phyloP scores from a whole-genome alignment of 2,113 vertebrate genomes.

The Leucosticte australis region DNA sequence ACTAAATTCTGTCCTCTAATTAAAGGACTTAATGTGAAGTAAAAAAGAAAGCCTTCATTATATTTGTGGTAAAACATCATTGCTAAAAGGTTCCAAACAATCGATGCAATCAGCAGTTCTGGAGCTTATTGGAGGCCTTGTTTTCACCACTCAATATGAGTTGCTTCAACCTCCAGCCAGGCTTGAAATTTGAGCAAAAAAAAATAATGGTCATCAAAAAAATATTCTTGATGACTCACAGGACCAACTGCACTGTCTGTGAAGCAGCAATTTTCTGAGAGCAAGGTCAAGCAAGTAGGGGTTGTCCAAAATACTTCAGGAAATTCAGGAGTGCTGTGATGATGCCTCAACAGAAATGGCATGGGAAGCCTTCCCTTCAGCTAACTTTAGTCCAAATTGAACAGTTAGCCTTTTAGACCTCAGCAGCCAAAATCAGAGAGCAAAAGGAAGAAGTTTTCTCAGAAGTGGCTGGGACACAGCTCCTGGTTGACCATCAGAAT shows the following conservation, averaged over 20 bases:
- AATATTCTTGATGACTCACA: neutral
- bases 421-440: neutral
- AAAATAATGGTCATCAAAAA: neutral
- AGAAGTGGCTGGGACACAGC: neutral
- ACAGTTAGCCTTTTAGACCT: neutral
- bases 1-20: neutral
- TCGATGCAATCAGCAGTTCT: neutral
- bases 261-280: neutral
- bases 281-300: neutral
- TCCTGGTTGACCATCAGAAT: neutral
- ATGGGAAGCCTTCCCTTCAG: neutral
- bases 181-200: neutral
- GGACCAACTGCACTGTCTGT: no score
- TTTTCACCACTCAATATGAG: neutral
- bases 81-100: slow-evolving; percentile 33
- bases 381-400: neutral
- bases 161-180: neutral
- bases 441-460: neutral
- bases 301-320: neutral
- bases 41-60: neutral
- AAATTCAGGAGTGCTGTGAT: neutral
- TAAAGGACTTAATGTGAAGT: neutral
- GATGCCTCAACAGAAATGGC: fast-evolving
- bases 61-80: neutral
- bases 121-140: neutral